These are phyloP conservation scores for Montipora cactus DNA, from an alignment of 64 coral and sea anemone genomes.

Conservation along the genomic window DNA sequence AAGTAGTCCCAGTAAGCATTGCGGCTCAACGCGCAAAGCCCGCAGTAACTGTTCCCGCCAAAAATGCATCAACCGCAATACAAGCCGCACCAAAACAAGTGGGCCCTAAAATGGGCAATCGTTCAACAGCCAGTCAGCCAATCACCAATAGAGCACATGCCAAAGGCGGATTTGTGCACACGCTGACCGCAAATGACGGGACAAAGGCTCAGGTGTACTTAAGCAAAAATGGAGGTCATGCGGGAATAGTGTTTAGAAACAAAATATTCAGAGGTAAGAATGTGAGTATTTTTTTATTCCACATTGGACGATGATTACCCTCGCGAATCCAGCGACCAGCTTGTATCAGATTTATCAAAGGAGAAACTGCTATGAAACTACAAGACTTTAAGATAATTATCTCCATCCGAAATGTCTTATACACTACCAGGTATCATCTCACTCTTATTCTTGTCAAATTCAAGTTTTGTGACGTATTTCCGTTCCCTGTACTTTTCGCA, in stretches of 20 bases:
- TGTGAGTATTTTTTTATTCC: neutral
- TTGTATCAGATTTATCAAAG: too few species aligned
- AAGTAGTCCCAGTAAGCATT: neutral
- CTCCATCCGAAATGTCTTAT: too few species aligned
- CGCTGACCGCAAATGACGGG: conserved; percentile 80
- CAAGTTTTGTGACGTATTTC: too few species aligned
- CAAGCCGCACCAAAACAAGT: neutral
- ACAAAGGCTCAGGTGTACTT: conserved; percentile 85
- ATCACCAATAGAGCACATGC: neutral
- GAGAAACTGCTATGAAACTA: too few species aligned
- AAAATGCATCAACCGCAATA: neutral
- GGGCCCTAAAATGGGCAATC: neutral
- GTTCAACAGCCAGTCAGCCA: neutral
- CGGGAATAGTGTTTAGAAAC: conserved; percentile 90
- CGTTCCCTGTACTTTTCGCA: too few species aligned
- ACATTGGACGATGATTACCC: too few species aligned
- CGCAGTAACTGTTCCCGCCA: neutral
- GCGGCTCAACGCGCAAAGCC: neutral
- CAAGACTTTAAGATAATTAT: too few species aligned
- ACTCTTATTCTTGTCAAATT: too few species aligned
- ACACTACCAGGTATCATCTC: too few species aligned
- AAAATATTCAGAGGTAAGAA: conserved; percentile 78
- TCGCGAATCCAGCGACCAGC: too few species aligned
- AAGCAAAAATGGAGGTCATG: conserved; percentile 86
- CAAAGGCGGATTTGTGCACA: conserved; percentile 75